Percentiles rank a stretch among this genome's conserved stretches.
Conservation (phyloP, 2,888 invertebrate species). For the Griposia aprilina region DNA sequence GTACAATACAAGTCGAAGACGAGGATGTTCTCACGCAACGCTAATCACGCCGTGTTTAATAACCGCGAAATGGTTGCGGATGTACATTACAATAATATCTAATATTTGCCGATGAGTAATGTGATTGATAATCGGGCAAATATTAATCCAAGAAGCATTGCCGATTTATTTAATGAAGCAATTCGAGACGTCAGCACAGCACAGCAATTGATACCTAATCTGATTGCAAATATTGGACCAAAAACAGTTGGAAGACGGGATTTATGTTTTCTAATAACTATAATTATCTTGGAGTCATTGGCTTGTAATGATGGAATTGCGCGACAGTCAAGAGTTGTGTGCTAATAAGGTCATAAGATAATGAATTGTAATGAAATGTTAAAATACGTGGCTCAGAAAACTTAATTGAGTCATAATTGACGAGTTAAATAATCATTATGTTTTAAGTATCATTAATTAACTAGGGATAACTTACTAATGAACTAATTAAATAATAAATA, state of each 20-base stretch:
- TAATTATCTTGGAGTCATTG: conserved; percentile 51
- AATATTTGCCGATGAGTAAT: conserved; percentile 60
- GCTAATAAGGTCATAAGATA: conserved; percentile 66
- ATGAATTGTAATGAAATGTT: conserved; percentile 48
- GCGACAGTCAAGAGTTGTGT: conserved; percentile 28
- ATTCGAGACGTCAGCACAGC: conserved; percentile 22
- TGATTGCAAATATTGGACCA: conserved; percentile 44
- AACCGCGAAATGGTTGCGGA: conserved; percentile 65
- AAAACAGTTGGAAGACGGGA: conserved; percentile 20
- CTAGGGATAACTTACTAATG: too few species aligned
- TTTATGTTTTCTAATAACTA: conserved; percentile 31
- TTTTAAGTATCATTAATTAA: conserved; percentile 6
- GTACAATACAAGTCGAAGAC: conserved; percentile 65
- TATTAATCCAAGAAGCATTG: conserved; percentile 35
- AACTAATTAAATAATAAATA: too few species aligned
- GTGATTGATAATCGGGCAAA: conserved; percentile 50
- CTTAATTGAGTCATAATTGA: conserved; percentile 28
- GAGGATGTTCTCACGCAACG: conserved; percentile 83
- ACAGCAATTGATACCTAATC: conserved; percentile 29
- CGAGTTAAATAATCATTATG: conserved; percentile 5
- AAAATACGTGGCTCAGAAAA: conserved; percentile 18
- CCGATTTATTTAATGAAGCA: conserved; percentile 48
- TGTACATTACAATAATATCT: conserved; percentile 65
- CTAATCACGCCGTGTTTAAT: conserved; percentile 59
- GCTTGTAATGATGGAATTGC: conserved; percentile 44